Evolutionary conservation across 2,797 vertebrate species (phyloP).

Genomic region (Ficedula albicollis): DNA sequence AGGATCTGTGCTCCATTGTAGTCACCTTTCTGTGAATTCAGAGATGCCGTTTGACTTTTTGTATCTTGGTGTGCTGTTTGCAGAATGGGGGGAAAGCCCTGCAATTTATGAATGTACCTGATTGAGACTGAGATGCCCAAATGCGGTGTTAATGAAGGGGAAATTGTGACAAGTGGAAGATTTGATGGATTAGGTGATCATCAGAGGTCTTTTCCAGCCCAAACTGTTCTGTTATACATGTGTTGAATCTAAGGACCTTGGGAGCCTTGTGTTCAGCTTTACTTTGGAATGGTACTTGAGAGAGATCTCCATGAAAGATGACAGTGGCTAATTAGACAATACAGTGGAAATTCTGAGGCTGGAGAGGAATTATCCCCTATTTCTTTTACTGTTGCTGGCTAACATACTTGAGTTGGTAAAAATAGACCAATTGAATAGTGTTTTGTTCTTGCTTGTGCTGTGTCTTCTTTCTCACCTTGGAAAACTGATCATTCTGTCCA

Average conservation of each 20-base stretch:
- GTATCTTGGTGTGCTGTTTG: neutral
- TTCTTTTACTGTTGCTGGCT: neutral
- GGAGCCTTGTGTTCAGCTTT: neutral
- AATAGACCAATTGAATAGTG: fast-evolving
- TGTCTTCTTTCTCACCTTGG: neutral
- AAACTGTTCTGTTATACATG: neutral
- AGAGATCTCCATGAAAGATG: neutral
- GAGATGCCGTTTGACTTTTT: neutral
- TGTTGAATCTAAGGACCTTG: neutral
- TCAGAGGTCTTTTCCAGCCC: neutral
- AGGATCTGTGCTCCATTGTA: neutral
- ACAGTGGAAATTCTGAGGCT: neutral
- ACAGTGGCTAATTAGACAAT: neutral
- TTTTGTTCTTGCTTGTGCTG: neutral
- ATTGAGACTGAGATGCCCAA: neutral
- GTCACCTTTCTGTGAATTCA: neutral
- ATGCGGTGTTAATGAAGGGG: neutral
- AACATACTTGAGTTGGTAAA: neutral
- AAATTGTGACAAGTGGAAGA: neutral
- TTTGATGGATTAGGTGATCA: neutral
- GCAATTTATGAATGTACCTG: neutral
- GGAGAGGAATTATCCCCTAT: neutral
- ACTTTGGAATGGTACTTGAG: neutral
- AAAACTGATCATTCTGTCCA: neutral
- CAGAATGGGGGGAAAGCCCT: neutral